Conservation (phyloP, 2,888 invertebrate species). For the Hyposoter dolosus region DNA sequence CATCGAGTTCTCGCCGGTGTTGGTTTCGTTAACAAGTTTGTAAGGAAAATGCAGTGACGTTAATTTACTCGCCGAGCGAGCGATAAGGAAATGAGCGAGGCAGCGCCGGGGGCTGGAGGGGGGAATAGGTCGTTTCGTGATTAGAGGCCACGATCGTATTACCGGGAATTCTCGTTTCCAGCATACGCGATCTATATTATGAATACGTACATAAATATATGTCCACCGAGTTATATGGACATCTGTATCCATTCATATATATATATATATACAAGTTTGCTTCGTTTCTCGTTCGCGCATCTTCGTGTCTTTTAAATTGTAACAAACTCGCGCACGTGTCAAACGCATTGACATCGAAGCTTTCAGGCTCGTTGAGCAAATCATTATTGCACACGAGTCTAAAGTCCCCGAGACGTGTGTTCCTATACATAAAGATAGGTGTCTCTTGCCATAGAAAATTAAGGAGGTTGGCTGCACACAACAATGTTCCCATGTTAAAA, state of each 20-base stretch:
- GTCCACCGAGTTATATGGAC: not conserved
- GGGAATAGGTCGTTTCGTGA: conserved; percentile 39
- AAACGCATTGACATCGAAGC: conserved; percentile 63
- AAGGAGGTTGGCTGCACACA: too few relatives aligned
- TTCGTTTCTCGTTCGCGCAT: conserved; percentile 24
- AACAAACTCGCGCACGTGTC: conserved; percentile 62
- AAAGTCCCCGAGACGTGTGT: conserved; percentile 39
- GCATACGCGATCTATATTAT: conserved; percentile 10
- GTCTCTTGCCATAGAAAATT: not conserved
- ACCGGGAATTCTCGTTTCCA: conserved; percentile 38
- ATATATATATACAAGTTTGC: not conserved
- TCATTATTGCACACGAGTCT: conserved; percentile 50
- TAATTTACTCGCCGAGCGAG: conserved; percentile 40
- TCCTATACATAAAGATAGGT: conserved; percentile 7
- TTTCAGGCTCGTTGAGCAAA: conserved; percentile 58
- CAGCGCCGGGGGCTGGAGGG: not conserved
- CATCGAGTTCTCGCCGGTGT: conserved; percentile 21
- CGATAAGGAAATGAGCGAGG: conserved; percentile 41
- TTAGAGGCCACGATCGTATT: conserved; percentile 50
- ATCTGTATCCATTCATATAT: not conserved
- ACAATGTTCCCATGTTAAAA: too few relatives aligned
- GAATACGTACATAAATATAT: conserved; percentile 15
- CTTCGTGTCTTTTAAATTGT: conserved; percentile 51
- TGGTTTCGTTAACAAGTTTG: conserved; percentile 40
- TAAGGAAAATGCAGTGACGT: conserved; percentile 42